These are phyloP conservation scores for Sander vitreus DNA, from an alignment of 2,113 vertebrate genomes.

Conservation along the genomic window DNA sequence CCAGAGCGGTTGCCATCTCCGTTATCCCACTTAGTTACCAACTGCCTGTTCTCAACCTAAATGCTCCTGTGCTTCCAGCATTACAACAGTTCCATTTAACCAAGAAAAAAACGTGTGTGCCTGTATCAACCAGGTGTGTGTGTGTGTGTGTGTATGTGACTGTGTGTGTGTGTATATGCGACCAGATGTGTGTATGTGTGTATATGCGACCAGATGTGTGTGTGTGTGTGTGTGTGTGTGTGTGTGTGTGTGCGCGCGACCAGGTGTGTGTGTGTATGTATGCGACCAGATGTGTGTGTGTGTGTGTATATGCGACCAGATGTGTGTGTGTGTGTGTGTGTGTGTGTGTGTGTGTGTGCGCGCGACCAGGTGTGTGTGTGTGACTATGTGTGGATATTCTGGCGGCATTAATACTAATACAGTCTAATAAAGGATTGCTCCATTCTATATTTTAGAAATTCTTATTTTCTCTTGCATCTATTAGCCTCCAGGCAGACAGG, in stretches of 20 bases:
- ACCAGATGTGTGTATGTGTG: too few species aligned
- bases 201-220: too few species aligned
- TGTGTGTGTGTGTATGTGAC: too few species aligned
- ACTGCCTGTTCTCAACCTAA: slow-evolving; percentile 35
- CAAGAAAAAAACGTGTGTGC: background rate
- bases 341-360: background rate
- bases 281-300: too few species aligned
- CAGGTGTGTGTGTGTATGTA: too few species aligned
- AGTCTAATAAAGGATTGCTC: slow-evolving; percentile 49
- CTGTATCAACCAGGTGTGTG: too few species aligned
- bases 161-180: too few species aligned
- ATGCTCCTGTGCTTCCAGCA: slow-evolving; percentile 26
- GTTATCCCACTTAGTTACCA: slow-evolving; percentile 54
- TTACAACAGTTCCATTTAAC: slow-evolving; percentile 23
- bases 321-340: background rate
- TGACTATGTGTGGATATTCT: background rate
- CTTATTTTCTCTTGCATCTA: slow-evolving; percentile 61
- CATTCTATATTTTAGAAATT: slow-evolving; percentile 54
- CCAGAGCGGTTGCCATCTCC: slow-evolving; percentile 40
- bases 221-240: too few species aligned
- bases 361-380: background rate
- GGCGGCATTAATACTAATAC: slow-evolving; percentile 50
- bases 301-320: background rate
- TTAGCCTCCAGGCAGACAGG: slow-evolving; percentile 51
- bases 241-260: too few species aligned